Evolutionary conservation across 2,113 vertebrate species (phyloP).

Genomic region (Scomber japonicus): DNA sequence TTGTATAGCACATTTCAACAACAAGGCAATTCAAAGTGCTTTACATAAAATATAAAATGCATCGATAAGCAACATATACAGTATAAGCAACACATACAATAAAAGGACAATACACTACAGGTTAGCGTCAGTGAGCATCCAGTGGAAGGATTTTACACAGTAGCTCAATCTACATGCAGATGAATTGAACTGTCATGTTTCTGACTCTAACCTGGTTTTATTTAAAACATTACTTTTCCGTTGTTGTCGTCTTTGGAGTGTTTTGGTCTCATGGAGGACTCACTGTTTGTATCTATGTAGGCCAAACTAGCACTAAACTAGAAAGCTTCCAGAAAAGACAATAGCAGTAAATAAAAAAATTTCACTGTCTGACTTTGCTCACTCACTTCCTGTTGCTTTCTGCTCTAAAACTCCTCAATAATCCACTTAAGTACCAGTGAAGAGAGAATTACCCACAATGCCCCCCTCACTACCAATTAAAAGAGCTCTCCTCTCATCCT

Average conservation of each 20-base stretch:
- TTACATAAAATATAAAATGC: too few species aligned
- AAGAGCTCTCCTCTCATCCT: conserved; percentile 37
- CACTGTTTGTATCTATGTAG: conserved; percentile 29
- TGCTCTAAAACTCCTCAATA: conserved; percentile 19
- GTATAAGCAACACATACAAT: too few species aligned
- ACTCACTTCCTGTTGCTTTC: conserved; percentile 14
- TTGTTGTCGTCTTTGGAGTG: conserved; percentile 24
- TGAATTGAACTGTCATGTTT: neutral
- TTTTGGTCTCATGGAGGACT: conserved; percentile 13
- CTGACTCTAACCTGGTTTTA: conserved; percentile 43
- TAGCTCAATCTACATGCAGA: neutral
- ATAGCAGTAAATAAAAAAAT: neutral
- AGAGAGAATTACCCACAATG: conserved; percentile 47
- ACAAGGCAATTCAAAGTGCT: too few species aligned
- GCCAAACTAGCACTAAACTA: conserved; percentile 35
- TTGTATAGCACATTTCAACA: too few species aligned
- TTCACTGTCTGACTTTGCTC: neutral
- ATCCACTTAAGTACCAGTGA: conserved; percentile 24
- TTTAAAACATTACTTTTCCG: conserved; percentile 20
- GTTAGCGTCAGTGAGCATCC: conserved; percentile 7
- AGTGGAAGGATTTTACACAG: conserved; percentile 7
- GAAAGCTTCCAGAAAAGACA: conserved; percentile 32
- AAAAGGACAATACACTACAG: too few species aligned
- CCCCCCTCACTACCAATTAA: conserved; percentile 55
- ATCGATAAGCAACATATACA: too few species aligned